These are phyloP conservation scores for Aphaenogaster rudis DNA, from an alignment of 1,140 invertebrate genomes.

Conservation along the genomic window DNA sequence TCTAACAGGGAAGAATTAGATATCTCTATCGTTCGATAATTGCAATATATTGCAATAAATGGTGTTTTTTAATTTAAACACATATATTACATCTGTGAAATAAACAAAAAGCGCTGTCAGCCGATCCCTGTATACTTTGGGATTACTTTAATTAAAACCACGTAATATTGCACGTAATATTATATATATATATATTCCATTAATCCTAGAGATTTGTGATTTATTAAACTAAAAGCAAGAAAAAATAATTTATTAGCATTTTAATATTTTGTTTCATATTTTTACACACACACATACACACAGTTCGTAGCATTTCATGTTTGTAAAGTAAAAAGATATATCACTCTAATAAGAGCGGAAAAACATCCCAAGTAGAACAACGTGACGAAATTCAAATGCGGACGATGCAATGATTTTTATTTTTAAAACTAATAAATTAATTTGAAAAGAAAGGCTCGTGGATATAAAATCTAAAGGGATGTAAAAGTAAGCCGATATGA, in stretches of 20 bases:
- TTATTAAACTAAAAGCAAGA: not conserved
- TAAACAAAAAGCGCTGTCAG: constrained; percentile 66
- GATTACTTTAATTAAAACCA: constrained; percentile 46
- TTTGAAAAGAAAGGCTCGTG: too few relatives aligned
- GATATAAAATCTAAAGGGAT: too few relatives aligned
- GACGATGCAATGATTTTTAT: constrained; percentile 47
- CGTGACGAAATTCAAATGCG: not conserved
- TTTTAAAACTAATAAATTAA: too few relatives aligned
- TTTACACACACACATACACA: not conserved
- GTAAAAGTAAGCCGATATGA: too few relatives aligned
- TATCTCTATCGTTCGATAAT: not conserved
- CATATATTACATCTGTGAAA: constrained; percentile 58
- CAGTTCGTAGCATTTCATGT: not conserved
- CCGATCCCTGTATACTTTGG: not conserved
- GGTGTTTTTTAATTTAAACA: not conserved
- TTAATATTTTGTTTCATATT: not conserved
- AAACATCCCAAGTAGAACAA: not conserved
- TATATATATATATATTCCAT: too few relatives aligned
- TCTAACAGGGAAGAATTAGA: not conserved
- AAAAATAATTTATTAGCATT: constrained; percentile 13
- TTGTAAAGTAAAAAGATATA: not conserved
- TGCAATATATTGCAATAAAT: not conserved
- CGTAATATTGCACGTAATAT: not conserved
- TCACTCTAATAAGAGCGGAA: not conserved
- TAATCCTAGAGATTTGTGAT: not conserved